These are phyloP conservation scores for Pseudotriccus pelzelni DNA, from an alignment of 2,797 vertebrate species.

Conservation along the genomic window DNA sequence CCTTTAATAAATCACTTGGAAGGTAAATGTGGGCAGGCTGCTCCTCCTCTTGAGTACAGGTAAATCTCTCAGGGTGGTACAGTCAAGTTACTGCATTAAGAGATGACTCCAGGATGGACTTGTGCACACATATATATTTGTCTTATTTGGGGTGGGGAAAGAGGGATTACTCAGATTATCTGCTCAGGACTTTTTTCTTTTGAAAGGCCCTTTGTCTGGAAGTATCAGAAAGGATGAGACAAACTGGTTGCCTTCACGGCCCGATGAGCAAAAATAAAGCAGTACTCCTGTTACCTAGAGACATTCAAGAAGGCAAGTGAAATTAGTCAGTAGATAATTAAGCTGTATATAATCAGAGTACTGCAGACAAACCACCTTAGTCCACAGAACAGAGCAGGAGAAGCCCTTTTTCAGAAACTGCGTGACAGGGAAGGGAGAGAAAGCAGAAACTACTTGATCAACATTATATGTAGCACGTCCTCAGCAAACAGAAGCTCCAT, in stretches of 20 bases:
- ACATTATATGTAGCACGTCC: constrained; percentile 59
- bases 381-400: constrained; percentile 69
- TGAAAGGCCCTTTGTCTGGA: constrained; percentile 81
- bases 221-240: constrained; percentile 65
- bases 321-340: constrained; percentile 87
- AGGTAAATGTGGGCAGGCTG: not conserved
- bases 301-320: constrained; percentile 75
- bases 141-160: constrained; percentile 51
- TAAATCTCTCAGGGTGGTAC: not conserved
- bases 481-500: constrained; percentile 2
- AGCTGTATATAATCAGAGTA: constrained; percentile 77
- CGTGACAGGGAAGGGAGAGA: constrained; percentile 67
- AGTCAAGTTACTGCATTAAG: not conserved
- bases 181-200: constrained; percentile 41
- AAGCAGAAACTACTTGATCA: constrained; percentile 64
- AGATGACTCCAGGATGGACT: not conserved
- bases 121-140: not conserved
- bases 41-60: not conserved
- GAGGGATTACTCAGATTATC: constrained; percentile 48
- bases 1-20: not conserved
- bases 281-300: constrained; percentile 79
- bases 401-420: constrained; percentile 75
- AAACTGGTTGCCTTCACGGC: constrained; percentile 73
- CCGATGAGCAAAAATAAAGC: constrained; percentile 74
- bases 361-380: constrained; percentile 69